Evolutionary conservation across 2,888 invertebrate genomes (phyloP), one percentile per base, ranked within the genome.

Genomic region (Theodoxus fluviatilis): DNA sequence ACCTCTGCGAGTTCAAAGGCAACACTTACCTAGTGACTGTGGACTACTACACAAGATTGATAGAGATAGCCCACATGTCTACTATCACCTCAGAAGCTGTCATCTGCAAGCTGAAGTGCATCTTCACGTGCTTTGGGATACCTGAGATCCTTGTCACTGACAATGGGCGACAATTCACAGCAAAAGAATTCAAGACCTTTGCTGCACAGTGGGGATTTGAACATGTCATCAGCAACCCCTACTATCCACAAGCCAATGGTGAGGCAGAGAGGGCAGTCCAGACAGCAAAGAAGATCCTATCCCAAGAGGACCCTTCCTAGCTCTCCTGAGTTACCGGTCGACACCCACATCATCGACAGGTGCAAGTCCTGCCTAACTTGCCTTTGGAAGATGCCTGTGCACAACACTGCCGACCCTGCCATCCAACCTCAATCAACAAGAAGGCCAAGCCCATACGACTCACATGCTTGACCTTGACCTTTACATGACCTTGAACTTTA

Each of bases 31-130:
- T 75, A 25, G 67, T 73, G n/a, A 43, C 72, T 1, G 70, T 71
- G 3, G 76, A 77, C 64, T 77, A 77, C 52, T 75, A 47, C 33
- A 72, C 75, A 3, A 38, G 71, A 33, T 74, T 64, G 37, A 7
- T 73, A 6, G 73, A 74, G n/a, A 43, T 71, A 9, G 70, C 52
- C 25, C 66, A 69, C 25, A 33, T 71, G 1, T 0, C 43, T 3
- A 64, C 59, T 9, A 57, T 65, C 22, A 68, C 69, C 1, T 57
- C 68, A 22, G n/a, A 33, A 6, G 22, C 33, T n/a, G 72, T 75
- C 7, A 74, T 75, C 28, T 67, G 43, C 4, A 70, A 71, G 57
- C 15, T 77, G 31, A 73, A 73, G 37, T 72, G 72, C 61, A 74
- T 72, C 18, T 74, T 76, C 65, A 70, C 72, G 6, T 69, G 67